These are phyloP conservation scores for Festucalex cinctus DNA, from an alignment of 2,113 vertebrate species.

Conservation along the genomic window DNA sequence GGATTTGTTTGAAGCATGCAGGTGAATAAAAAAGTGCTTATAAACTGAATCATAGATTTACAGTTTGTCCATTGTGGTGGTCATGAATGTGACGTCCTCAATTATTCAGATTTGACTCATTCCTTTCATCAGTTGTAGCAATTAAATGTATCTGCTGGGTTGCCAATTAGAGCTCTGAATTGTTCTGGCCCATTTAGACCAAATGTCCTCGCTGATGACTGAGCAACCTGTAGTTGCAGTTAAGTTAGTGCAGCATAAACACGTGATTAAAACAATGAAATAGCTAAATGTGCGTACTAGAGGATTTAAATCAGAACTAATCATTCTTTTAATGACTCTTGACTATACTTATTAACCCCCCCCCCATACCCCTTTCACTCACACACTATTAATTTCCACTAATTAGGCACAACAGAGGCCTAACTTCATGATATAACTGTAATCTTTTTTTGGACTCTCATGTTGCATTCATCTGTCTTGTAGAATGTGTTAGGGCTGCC, in stretches of 20 bases:
- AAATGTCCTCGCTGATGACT: slow-evolving; percentile 27
- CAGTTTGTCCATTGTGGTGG: background rate
- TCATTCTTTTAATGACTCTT: background rate
- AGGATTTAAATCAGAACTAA: slow-evolving; percentile 5
- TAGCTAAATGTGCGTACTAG: slow-evolving; percentile 8
- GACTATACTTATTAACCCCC: background rate
- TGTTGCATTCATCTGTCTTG: slow-evolving; percentile 3
- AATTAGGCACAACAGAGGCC: background rate
- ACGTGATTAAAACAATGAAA: slow-evolving; percentile 10
- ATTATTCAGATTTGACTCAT: slow-evolving; percentile 11
- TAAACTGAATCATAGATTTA: slow-evolving; percentile 16
- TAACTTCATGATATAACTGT: slow-evolving; percentile 1
- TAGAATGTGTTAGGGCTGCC: slow-evolving; percentile 41
- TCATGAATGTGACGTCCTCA: slow-evolving; percentile 9
- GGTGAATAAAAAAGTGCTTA: background rate
- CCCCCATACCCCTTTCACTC: background rate
- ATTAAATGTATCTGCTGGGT: slow-evolving; percentile 26
- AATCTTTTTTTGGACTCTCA: background rate
- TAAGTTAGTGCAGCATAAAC: slow-evolving; percentile 25
- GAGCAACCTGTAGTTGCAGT: slow-evolving; percentile 10
- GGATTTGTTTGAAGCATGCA: slow-evolving; percentile 21
- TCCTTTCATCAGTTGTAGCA: slow-evolving; percentile 5
- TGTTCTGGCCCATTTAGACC: slow-evolving; percentile 13
- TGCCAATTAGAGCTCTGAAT: slow-evolving; percentile 26
- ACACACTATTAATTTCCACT: background rate